Conservation (phyloP, 1,140 invertebrate genomes). For the Formica selysi region DNA sequence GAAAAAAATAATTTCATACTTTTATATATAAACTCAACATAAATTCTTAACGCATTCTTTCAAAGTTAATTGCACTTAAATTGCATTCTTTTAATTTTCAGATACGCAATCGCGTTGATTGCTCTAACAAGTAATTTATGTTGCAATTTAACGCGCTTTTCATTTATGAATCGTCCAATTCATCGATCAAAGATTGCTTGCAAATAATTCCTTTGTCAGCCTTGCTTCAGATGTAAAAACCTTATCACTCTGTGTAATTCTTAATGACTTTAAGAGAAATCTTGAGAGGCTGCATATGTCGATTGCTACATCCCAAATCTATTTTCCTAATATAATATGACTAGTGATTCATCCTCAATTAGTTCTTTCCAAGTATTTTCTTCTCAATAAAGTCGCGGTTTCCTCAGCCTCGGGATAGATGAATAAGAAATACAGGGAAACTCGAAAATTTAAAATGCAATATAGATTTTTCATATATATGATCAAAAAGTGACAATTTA, state of each 20-base stretch:
- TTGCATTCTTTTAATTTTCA: conserved; percentile 42
- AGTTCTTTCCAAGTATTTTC: not conserved
- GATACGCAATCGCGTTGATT: not conserved
- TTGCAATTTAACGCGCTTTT: conserved; percentile 32
- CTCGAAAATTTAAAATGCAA: not conserved
- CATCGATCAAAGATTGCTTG: not conserved
- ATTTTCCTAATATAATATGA: not conserved
- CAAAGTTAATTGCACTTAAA: conserved; percentile 35
- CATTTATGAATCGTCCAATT: conserved; percentile 10
- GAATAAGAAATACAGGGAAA: not conserved
- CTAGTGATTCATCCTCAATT: not conserved
- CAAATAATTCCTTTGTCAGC: not conserved
- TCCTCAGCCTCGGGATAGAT: not conserved
- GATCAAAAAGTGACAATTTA: not conserved
- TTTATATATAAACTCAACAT: not conserved
- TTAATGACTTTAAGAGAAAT: conserved; percentile 6
- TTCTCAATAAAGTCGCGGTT: not conserved
- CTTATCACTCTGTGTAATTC: conserved; percentile 18
- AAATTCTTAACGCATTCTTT: conserved; percentile 11
- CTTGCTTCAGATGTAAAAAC: not conserved
- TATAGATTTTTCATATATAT: too few relatives aligned
- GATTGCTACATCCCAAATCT: not conserved
- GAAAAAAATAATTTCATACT: not conserved
- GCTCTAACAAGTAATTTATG: conserved; percentile 35
- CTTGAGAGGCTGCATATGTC: not conserved